Evolutionary conservation across 2,113 vertebrate species (phyloP), one percentile per base, ranked within the genome.

Genomic region (Trichechus manatus): DNA sequence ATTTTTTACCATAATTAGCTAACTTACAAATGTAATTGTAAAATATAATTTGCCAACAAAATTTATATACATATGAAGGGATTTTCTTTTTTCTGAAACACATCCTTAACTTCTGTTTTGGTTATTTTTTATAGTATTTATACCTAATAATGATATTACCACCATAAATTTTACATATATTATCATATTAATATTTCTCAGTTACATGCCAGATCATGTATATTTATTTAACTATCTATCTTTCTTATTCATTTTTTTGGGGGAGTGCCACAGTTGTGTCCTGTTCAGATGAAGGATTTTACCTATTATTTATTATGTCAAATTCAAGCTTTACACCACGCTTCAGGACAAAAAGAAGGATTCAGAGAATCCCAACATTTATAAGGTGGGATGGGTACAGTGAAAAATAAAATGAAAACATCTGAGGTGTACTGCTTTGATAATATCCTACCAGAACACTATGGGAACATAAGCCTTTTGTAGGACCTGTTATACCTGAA

Each of bases 1-100:
- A 80, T 81, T 95, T 94, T 85, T 97, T 97, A 93, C 27, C 61
- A 56, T 85, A 95, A 97, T 95, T 96, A 91, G 50, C 66, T 96
- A 87, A 96, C 88, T 72, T 87, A 88, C 47, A 83, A 95, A 93
- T 86, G 22, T 59, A 87, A 79, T 33, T 79, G 1, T 87, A 94
- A 97, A 89, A 86, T 72, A 70, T 33, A 95, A 94, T 85, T 92
- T 39, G 79, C 13, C 22, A 93, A 93, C 15, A 84, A 93, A 79
- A 59, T 64, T 33, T 59, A 91, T 15, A 93, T 0, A 94, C 2
- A 64, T 39, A 85, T 9, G 25, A 50, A 68, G 8, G 9, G 36
- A 56, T 59, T 79, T 64, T 23, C 39, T 29, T 87, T 87, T 27
- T 47, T 88, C 90, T 93, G 70, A 94, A 97, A 97, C 44, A 82